Percentiles rank a stretch among this genome's conserved stretches.
phyloP scores from a whole-genome alignment of 1,140 invertebrate genomes.

The Caenorhabditis remanei region DNA sequence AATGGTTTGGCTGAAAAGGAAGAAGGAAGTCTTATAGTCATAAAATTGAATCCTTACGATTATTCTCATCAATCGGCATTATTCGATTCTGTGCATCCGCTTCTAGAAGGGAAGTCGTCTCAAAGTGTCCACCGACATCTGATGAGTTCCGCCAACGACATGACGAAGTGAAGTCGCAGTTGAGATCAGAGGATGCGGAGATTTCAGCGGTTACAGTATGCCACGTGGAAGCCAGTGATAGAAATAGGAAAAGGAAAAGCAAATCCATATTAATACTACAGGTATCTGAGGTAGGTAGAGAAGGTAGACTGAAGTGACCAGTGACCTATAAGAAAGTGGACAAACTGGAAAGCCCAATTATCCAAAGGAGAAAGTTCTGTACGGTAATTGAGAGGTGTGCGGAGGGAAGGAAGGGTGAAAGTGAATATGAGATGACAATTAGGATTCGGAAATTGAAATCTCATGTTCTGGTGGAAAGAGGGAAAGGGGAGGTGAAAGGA shows the following conservation, averaged over 20 bases:
- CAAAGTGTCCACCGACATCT: conserved; percentile 51
- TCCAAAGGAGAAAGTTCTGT: neutral
- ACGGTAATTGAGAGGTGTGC: neutral
- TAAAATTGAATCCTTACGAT: conserved; percentile 12
- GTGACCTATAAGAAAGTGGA: conserved; percentile 55
- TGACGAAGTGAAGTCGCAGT: conserved; percentile 63
- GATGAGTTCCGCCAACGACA: conserved; percentile 66
- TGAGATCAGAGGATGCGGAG: conserved; percentile 59
- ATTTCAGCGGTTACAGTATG: conserved; percentile 61
- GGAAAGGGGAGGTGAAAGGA: no score
- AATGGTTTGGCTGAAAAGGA: conserved; percentile 60
- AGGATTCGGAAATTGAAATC: neutral
- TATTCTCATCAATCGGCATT: conserved; percentile 34
- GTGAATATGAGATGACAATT: conserved; percentile 32
- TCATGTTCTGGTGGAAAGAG: no score
- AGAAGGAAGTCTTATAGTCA: neutral
- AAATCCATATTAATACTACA: neutral
- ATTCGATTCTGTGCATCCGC: conserved; percentile 39
- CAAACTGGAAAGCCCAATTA: conserved; percentile 51
- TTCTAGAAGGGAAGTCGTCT: conserved; percentile 33
- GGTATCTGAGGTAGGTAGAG: conserved; percentile 9
- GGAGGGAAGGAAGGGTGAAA: neutral
- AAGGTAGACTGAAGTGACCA: neutral
- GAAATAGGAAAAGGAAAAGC: no score
- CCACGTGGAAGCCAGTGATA: neutral